Evolutionary conservation across 2,797 vertebrate genomes (phyloP).

Genomic region (Gobionotothen gibberifrons): DNA sequence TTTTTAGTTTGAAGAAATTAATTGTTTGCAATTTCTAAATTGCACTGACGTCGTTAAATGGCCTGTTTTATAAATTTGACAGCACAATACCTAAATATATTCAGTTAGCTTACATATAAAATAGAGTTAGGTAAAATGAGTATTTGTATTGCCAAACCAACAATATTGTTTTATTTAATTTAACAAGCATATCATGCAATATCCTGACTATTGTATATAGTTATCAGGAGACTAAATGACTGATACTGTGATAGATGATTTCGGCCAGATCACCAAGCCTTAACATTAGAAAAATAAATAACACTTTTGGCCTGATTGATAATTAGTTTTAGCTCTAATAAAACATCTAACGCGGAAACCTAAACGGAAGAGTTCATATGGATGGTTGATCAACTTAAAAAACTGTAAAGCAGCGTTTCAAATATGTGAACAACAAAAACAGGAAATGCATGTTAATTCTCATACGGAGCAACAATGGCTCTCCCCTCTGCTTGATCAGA

Average conservation of each 20-base stretch:
- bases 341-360: background rate
- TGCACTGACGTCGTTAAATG: background rate
- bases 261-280: too few relatives aligned
- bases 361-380: too few relatives aligned
- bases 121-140: too few relatives aligned
- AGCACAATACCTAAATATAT: background rate
- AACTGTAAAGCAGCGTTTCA: background rate
- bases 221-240: too few relatives aligned
- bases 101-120: background rate
- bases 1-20: background rate
- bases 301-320: background rate
- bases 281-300: too few relatives aligned
- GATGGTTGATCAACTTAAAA: too few relatives aligned
- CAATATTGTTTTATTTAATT: too few relatives aligned
- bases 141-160: too few relatives aligned
- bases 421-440: background rate
- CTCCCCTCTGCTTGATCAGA: conserved; percentile 1
- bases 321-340: background rate
- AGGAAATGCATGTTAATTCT: background rate
- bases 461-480: background rate
- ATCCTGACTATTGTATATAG: too few relatives aligned
- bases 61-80: background rate
- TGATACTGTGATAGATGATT: too few relatives aligned
- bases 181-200: too few relatives aligned
- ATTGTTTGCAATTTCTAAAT: background rate